phyloP scores from a whole-genome alignment of 2,888 invertebrate genomes.

The Pasiphila rectangulata region DNA sequence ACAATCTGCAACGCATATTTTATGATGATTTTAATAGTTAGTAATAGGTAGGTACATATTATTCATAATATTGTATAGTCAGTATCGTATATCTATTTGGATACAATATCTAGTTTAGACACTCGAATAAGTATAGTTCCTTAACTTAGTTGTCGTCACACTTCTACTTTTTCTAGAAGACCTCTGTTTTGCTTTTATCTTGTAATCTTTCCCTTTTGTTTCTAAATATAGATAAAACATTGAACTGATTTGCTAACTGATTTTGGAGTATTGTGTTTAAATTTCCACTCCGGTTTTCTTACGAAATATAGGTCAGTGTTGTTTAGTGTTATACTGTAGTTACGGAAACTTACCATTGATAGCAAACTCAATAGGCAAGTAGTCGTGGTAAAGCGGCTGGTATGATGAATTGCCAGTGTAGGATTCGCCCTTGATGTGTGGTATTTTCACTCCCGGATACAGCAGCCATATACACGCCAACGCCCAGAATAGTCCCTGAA shows the following conservation, averaged over 20 bases:
- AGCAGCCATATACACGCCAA: conserved; percentile 86
- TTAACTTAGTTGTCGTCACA: no score
- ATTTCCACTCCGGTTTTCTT: background rate
- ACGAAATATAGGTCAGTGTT: conserved; percentile 3
- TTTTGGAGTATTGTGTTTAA: background rate
- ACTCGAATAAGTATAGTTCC: no score
- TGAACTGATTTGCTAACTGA: background rate
- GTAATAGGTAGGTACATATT: no score
- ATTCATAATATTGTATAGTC: no score
- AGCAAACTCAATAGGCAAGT: conserved; percentile 88
- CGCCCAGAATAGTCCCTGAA: conserved; percentile 87
- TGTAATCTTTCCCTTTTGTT: no score
- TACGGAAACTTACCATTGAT: conserved; percentile 79
- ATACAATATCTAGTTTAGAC: no score
- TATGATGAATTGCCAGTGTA: conserved; percentile 83
- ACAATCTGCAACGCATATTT: no score
- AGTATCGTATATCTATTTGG: no score
- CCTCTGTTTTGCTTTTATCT: no score
- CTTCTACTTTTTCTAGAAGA: no score
- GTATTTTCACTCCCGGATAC: conserved; percentile 84
- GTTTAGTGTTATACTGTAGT: background rate
- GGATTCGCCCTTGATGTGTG: conserved; percentile 85
- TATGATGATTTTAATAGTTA: no score
- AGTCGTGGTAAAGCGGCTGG: conserved; percentile 85
- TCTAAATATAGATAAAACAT: no score